Evolutionary conservation across 2,888 invertebrate genomes (phyloP).

Genomic region (Suillia variegata): DNA sequence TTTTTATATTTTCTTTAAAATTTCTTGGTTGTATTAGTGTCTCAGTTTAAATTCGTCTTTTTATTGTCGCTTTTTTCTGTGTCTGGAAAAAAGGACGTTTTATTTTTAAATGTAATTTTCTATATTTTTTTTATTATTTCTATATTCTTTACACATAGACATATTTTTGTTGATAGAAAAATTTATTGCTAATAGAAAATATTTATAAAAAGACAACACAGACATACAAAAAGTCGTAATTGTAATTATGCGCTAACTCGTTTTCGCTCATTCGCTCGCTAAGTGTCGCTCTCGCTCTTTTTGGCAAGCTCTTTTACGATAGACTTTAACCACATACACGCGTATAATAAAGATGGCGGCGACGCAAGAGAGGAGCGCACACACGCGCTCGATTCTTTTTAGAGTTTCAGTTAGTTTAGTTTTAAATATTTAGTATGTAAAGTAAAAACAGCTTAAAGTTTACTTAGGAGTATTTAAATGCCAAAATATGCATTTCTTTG

Average conservation of each 20-base stretch:
- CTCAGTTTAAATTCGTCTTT: slow-evolving; percentile 9
- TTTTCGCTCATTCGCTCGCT: too few relatives aligned
- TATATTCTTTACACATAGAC: slow-evolving; percentile 5
- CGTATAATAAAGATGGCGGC: too few relatives aligned
- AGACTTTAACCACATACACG: too few relatives aligned
- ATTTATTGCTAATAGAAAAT: slow-evolving; percentile 4
- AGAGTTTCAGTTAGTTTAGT: neutral
- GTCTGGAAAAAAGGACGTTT: slow-evolving; percentile 2
- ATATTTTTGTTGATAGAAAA: neutral
- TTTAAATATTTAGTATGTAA: too few relatives aligned
- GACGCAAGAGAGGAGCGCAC: too few relatives aligned
- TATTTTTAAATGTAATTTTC: neutral
- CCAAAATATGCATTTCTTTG: neutral
- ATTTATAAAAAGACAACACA: neutral
- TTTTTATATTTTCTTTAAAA: neutral
- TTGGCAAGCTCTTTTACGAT: too few relatives aligned
- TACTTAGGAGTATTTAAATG: neutral
- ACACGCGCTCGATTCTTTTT: neutral
- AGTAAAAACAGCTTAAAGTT: neutral
- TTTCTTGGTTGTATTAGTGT: slow-evolving; percentile 4
- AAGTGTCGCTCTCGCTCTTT: too few relatives aligned
- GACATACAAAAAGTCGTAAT: neutral
- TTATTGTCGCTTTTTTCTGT: too few relatives aligned
- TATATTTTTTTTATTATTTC: slow-evolving; percentile 5
- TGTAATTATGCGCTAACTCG: too few relatives aligned